A percentile compares a stretch with the other conserved stretches of the same genome.
These are phyloP conservation scores for Hydropsyche tenuis DNA, from an alignment of 1,140 invertebrate species.

Conservation along the genomic window DNA sequence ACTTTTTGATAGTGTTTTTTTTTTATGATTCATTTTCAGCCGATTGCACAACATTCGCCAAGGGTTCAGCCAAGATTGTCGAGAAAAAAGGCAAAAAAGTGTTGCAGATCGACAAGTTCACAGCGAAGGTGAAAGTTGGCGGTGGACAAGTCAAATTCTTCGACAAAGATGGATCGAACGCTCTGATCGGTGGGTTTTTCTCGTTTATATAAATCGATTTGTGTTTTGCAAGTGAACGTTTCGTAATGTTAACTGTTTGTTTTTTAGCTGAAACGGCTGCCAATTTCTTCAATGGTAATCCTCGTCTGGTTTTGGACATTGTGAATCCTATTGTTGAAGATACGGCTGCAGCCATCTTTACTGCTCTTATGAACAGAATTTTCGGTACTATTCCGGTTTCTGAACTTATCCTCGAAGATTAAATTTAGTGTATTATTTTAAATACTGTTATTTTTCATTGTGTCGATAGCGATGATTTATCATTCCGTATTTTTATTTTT, in stretches of 20 bases:
- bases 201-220: background rate
- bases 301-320: conserved; percentile 71
- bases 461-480: too few species aligned
- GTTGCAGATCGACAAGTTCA: conserved; percentile 66
- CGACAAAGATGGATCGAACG: conserved; percentile 52
- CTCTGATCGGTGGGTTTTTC: conserved; percentile 39
- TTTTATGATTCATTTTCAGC: conserved; percentile 54
- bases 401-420: conserved; percentile 62
- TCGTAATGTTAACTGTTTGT: background rate
- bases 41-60: conserved; percentile 62
- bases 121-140: conserved; percentile 67
- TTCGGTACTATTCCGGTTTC: conserved; percentile 64
- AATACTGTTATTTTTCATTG: background rate
- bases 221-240: background rate
- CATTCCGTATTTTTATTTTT: too few species aligned
- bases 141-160: conserved; percentile 66
- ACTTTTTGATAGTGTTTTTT: too few species aligned
- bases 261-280: conserved; percentile 66
- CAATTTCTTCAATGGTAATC: conserved; percentile 74
- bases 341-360: conserved; percentile 66
- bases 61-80: conserved; percentile 64
- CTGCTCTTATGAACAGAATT: conserved; percentile 66
- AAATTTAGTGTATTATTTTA: conserved; percentile 16
- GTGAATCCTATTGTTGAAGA: conserved; percentile 75
- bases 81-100: conserved; percentile 67